phyloP scores from a whole-genome alignment of 2,888 invertebrate genomes.

The Parascotia fuliginaria region DNA sequence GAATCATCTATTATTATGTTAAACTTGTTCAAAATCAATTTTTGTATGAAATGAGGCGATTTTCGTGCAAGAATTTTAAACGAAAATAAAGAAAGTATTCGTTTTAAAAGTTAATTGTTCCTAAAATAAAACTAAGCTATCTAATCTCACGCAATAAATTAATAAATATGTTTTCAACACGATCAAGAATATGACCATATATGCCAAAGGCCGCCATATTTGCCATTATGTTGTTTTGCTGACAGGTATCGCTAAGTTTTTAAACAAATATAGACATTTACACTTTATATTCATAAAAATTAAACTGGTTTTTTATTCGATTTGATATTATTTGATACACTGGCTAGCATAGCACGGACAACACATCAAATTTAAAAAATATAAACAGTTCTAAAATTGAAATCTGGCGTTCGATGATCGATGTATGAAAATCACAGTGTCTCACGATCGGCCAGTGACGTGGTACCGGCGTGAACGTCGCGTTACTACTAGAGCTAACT shows the following conservation, averaged over 20 bases:
- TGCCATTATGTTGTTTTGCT: constrained; percentile 17
- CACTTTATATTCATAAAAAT: neutral
- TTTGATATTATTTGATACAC: constrained; percentile 15
- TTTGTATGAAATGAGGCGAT: neutral
- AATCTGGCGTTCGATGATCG: constrained; percentile 19
- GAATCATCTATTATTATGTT: constrained; percentile 6
- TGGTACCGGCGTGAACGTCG: constrained; percentile 61
- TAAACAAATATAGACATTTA: constrained; percentile 8
- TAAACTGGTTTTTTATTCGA: neutral
- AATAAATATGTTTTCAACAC: constrained; percentile 13
- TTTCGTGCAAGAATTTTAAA: neutral
- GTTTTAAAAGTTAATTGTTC: constrained; percentile 2
- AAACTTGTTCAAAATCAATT: too few species aligned
- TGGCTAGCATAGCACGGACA: constrained; percentile 20
- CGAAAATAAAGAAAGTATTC: too few species aligned
- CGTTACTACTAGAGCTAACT: constrained; percentile 54
- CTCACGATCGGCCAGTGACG: constrained; percentile 51
- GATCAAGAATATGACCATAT: constrained; percentile 37
- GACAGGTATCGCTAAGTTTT: constrained; percentile 14
- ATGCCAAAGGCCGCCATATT: constrained; percentile 18
- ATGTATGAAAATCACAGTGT: constrained; percentile 39
- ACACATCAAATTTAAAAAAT: neutral
- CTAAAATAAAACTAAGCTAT: constrained; percentile 14
- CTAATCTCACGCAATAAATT: constrained; percentile 17
- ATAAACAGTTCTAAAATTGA: constrained; percentile 1